Base-by-base conservation (phyloP, 2,113 vertebrate genomes). In the Sebastes schlegelii region DNA sequence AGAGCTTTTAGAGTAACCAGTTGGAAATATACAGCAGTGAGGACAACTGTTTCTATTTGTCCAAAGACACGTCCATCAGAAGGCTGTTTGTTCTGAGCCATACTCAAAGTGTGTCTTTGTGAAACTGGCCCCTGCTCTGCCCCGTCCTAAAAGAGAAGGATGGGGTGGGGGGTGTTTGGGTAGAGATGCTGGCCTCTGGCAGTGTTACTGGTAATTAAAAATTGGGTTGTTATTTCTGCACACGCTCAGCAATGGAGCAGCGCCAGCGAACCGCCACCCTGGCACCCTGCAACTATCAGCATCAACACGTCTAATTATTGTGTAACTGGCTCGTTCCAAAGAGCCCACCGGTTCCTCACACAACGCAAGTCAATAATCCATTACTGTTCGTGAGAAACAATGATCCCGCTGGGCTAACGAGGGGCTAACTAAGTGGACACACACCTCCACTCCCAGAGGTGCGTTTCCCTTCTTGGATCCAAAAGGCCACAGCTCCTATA, bases 171-270 rank as follows among this genome's bases (percentile, higher is more conserved):
- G 17, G 0, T 52, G 79, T 65, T 34, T 76, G 66, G 42, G 73
- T 73, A 64, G 76, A 73, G 62, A 68, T 26, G 58, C 19, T 23
- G 8, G 52, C 75, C 67, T 65, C 67, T 71, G 60, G 71, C 78
- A 79, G 74, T 49, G 16, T 78, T 63, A 77, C 71, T 58, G 68
- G 65, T 85, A 80, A 90, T 90, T 88, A 87, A 85, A 74, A 80
- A 87, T 83, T 70, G 67, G 46, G 52, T 80, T 78, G 72, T 80
- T 88, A 65, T 89, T 77, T 74, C 34, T 74, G 74, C 66, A 61
- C n/a, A 69, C 13, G 4, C 79, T 69, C 66, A 77, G 80, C 67
- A 72, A 19, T 81, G 77, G 63, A 80, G 65, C 26, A 8, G 48
- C 3, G 19, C 77, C 67, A 85, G 55, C 3, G 2, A 85, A 57